Conservation (phyloP, 2,797 vertebrate species). For the Gallinago stenura region DNA sequence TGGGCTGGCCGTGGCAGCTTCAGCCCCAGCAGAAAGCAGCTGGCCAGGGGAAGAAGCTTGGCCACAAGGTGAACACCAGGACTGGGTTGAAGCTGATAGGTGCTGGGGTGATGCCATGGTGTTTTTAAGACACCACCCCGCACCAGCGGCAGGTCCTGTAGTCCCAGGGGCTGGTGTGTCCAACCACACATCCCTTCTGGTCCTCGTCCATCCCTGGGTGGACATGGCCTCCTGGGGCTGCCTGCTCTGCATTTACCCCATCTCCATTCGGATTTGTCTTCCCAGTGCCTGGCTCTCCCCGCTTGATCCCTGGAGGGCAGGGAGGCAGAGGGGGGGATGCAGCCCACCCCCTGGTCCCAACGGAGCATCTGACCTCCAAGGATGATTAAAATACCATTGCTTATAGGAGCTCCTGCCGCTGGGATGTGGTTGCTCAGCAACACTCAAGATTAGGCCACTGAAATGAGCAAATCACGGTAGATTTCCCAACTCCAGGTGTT, state of each 20-base stretch:
- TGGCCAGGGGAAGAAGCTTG: background rate
- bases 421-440: background rate
- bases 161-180: fast-evolving
- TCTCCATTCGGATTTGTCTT: background rate
- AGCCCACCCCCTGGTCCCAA: background rate
- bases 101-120: background rate
- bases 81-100: fast-evolving
- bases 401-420: fast-evolving
- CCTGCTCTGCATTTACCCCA: background rate
- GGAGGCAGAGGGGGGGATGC: background rate
- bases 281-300: background rate
- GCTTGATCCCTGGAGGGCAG: background rate
- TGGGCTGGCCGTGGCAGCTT: background rate
- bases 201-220: fast-evolving
- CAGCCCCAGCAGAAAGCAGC: background rate
- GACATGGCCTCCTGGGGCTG: background rate
- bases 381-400: background rate
- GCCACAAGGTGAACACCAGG: background rate
- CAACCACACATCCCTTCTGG: fast-evolving
- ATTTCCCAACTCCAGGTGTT: background rate
- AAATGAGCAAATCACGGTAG: background rate
- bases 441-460: background rate
- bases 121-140: background rate
- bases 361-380: background rate
- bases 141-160: background rate